Evolutionary conservation across 2,113 vertebrate species (phyloP).

Genomic region (Romanogobio albipinnatus): DNA sequence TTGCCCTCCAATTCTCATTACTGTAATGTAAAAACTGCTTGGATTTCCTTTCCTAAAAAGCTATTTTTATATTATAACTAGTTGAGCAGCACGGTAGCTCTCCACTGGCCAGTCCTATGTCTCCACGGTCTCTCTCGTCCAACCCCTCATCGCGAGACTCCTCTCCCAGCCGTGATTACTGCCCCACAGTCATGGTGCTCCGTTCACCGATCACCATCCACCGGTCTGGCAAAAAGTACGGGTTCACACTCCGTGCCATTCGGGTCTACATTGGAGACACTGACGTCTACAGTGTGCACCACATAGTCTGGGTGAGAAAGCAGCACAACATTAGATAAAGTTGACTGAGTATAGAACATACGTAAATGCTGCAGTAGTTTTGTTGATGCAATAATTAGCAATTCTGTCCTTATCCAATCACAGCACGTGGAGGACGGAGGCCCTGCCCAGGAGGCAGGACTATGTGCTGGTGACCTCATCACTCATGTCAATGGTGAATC

Average conservation of each 20-base stretch:
- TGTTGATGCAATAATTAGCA: background rate
- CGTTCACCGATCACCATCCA: conserved; percentile 92
- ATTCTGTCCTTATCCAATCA: conserved; percentile 24
- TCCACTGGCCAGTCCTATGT: conserved; percentile 92
- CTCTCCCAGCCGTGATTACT: conserved; percentile 90
- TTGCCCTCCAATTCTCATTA: background rate
- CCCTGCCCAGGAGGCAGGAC: conserved; percentile 88
- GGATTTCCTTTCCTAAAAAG: too few species aligned
- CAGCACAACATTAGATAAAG: background rate
- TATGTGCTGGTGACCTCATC: conserved; percentile 93
- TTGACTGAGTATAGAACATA: background rate
- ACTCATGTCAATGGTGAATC: conserved; percentile 96
- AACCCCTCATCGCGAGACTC: conserved; percentile 92
- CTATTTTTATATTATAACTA: conserved; percentile 50
- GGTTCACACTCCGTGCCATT: conserved; percentile 92
- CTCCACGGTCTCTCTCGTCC: conserved; percentile 89
- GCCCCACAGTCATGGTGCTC: conserved; percentile 82
- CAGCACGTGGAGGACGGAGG: conserved; percentile 93
- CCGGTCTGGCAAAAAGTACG: conserved; percentile 91
- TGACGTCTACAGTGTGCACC: conserved; percentile 91
- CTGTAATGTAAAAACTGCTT: background rate
- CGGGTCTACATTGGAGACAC: conserved; percentile 93
- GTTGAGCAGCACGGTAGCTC: conserved; percentile 89
- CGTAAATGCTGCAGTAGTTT: background rate
- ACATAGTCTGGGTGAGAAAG: conserved; percentile 89